Evolutionary conservation across 2,888 invertebrate species (phyloP), one percentile per base, ranked within the genome.

Genomic region (Harpalus rufipes): DNA sequence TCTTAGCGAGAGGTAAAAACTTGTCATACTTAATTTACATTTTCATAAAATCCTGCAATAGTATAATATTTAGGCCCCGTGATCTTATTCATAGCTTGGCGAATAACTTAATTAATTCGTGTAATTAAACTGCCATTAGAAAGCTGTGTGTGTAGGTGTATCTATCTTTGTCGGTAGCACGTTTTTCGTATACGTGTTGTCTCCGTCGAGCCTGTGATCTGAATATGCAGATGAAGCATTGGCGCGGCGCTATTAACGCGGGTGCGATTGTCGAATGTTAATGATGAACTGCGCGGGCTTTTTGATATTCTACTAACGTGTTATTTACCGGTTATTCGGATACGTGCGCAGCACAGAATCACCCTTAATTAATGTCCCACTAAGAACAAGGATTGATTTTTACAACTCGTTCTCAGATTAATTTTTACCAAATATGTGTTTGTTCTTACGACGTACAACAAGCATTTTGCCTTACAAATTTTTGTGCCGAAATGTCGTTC

Each of bases 81-180:
- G 72, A 58, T 74, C 8, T 41, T 16, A 76, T 83, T 76, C 83
- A 83, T 74, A 41, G 74, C 83, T 14, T 41, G 21, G 76, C 83
- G 88, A 87, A 87, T 88, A 88, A 88, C 88, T 88, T 88, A 89
- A 89, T 89, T 88, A 89, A 88, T 87, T 87, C 87, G 86, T 86
- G 88, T 89, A 89, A 89, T 89, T 89, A 89, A 90, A 89, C 88
- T 89, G 89, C 89, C 89, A 89, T 90, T 89, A 89, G 88, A 44
- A 83, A 16, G 61, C 80, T 39, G 61, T 14, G 21, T 18, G 58
- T 58, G 14, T 56, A 51, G 14, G 10, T 12, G 21, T 12, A 8
- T 7, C 25, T n/a, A 59, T 56, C 56, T 59, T 59, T 25, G 7
- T 78, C 39, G 59, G 56, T 3, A 14, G 51, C 72, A n/a, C 72